phyloP scores from a whole-genome alignment of 2,797 vertebrate genomes.

The Phyllotis vaccarum region DNA sequence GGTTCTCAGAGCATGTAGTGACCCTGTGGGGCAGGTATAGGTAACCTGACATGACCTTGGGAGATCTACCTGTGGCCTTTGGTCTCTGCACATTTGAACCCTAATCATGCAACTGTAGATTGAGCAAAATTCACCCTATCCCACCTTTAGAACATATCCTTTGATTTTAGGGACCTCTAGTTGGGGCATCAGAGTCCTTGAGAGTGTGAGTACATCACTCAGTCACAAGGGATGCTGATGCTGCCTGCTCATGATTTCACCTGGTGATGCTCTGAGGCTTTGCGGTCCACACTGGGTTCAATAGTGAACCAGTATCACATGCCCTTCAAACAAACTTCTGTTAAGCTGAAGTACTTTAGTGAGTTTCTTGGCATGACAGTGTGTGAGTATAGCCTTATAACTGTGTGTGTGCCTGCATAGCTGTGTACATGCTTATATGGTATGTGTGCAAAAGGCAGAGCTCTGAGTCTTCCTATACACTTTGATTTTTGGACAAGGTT shows the following conservation, averaged over 20 bases:
- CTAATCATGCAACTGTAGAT: accelerated
- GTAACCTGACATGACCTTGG: not conserved
- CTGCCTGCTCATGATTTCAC: accelerated
- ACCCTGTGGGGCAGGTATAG: not conserved
- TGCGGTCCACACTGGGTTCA: accelerated
- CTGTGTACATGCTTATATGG: not conserved
- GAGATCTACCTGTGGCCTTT: not conserved
- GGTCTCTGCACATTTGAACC: not conserved
- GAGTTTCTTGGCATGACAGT: not conserved
- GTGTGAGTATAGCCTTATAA: not conserved
- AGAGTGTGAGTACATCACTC: too few relatives aligned
- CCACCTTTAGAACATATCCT: too few relatives aligned
- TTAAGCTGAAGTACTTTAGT: not conserved
- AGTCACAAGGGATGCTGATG: not conserved
- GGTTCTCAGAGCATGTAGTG: accelerated
- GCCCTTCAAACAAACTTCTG: not conserved
- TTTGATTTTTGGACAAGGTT: not conserved
- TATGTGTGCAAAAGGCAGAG: too few relatives aligned
- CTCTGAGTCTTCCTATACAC: not conserved
- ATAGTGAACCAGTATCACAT: accelerated
- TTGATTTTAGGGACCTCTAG: not conserved
- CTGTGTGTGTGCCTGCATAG: not conserved
- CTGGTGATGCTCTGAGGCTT: accelerated
- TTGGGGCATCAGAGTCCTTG: not conserved
- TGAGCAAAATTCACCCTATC: too few relatives aligned